Evolutionary conservation across 2,888 invertebrate species (phyloP), one percentile per base, ranked within the genome.

Genomic region (Crocallis elinguaria): DNA sequence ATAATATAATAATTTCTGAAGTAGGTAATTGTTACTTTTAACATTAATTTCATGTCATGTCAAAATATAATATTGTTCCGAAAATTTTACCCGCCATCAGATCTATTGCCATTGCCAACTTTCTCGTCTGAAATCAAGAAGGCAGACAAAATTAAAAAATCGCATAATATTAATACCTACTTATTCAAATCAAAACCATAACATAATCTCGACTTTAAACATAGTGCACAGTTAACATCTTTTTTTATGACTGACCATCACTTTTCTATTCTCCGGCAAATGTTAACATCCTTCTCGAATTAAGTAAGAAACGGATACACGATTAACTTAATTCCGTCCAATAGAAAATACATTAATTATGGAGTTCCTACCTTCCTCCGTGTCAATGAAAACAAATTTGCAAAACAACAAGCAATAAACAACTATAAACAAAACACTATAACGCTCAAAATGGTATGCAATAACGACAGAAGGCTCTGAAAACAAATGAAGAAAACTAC

Each of bases 341-440:
- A 51, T 52, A 54, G 49, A 55, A 51, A 51, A 42, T 36, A 45
- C 44, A 44, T 39, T 46, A 37, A 49, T 52, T 49, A 63, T 45
- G 46, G 53, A 41, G 39, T 13, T 48, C 53, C 60, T 60, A 63
- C 45, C 21, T 29, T 41, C 50, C 55, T 56, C 32, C 30, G 57
- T 56, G 58, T 52, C 60, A 63, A 60, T 56, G 56, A 60, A 62
- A 52, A 60, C 55, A 51, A 53, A 49, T 25, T 29, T 27, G 16
- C 6, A 6, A 8, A 32, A 17, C 0, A 0, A 0, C 14, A 23
- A 0, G 3, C 30, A 3, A 60, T 49, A 50, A 27, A 1, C 17
- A 7, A 49, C 51, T 35, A 57, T 52, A 14, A 5, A 0, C 16
- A 8, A 6, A 5, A 2, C 6, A 2, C 14, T 25, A 9, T 37